phyloP scores from a whole-genome alignment of 2,113 vertebrate genomes.

The Fregata magnificens region DNA sequence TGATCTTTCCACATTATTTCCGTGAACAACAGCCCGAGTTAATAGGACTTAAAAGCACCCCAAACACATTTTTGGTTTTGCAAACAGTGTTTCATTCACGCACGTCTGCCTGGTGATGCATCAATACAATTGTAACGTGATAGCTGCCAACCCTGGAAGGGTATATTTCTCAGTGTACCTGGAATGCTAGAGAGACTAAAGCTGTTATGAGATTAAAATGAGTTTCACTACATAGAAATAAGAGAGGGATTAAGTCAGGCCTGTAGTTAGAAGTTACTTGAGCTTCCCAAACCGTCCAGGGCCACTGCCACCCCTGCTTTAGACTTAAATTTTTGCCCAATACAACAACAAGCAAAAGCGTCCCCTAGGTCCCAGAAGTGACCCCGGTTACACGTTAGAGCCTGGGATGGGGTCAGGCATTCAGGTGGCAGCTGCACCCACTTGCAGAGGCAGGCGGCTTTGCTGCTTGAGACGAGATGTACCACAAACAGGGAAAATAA shows the following conservation, averaged over 20 bases:
- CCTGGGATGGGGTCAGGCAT: neutral
- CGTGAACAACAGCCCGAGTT: neutral
- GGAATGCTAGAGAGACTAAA: neutral
- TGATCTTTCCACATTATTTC: neutral
- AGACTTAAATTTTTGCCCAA: neutral
- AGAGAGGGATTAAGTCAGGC: neutral
- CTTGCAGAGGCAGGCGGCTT: neutral
- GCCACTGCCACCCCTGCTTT: neutral
- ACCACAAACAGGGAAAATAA: conserved; percentile 47
- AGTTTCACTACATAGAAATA: neutral
- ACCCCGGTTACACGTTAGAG: neutral
- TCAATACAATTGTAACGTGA: neutral
- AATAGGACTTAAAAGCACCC: neutral
- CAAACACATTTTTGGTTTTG: conserved; percentile 8
- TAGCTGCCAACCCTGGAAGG: neutral
- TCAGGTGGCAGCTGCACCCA: neutral
- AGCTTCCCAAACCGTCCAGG: neutral
- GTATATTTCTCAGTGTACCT: neutral
- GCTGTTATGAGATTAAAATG: neutral
- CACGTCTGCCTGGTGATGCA: neutral
- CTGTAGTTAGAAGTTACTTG: neutral
- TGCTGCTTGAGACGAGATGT: neutral
- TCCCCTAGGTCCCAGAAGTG: neutral
- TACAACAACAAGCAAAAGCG: neutral
- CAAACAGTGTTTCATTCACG: neutral